A percentile compares a stretch with the other conserved stretches of the same genome.
These are phyloP conservation scores for Anthopleura xanthogrammica DNA, from an alignment of 92 coral and sea anemone genomes.

Conservation along the genomic window DNA sequence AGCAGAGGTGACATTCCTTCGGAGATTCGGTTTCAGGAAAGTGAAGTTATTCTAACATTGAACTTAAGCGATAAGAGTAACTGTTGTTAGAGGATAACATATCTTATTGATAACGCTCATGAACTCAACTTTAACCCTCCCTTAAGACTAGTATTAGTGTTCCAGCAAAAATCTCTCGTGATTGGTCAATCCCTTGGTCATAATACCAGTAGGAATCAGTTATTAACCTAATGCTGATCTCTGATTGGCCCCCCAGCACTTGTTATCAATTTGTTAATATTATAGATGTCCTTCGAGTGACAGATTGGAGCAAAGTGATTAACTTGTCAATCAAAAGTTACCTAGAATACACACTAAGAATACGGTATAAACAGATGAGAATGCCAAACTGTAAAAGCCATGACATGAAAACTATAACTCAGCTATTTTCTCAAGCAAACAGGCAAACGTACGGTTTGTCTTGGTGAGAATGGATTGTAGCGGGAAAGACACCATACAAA, in stretches of 20 bases:
- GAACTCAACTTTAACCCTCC: neutral
- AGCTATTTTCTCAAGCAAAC: neutral
- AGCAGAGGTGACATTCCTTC: neutral
- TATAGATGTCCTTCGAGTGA: neutral
- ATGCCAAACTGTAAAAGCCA: neutral
- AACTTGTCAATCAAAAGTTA: slow-evolving; percentile 11
- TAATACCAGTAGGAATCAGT: neutral
- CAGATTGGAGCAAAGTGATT: slow-evolving; percentile 16
- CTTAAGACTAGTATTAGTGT: neutral
- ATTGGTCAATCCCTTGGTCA: neutral
- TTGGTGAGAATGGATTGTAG: slow-evolving; percentile 2
- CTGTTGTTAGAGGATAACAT: neutral
- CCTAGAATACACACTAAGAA: neutral
- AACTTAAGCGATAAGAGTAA: neutral
- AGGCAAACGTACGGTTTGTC: neutral
- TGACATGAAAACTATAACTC: neutral
- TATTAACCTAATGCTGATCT: neutral
- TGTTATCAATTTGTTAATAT: neutral
- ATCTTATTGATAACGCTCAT: neutral
- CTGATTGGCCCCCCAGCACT: neutral
- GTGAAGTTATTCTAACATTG: neutral
- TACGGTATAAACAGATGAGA: neutral
- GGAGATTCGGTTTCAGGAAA: neutral
- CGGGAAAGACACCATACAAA: neutral
- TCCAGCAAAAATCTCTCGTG: neutral